Conservation (phyloP, 2,113 vertebrate species). For the Tragelaphus strepsiceros region DNA sequence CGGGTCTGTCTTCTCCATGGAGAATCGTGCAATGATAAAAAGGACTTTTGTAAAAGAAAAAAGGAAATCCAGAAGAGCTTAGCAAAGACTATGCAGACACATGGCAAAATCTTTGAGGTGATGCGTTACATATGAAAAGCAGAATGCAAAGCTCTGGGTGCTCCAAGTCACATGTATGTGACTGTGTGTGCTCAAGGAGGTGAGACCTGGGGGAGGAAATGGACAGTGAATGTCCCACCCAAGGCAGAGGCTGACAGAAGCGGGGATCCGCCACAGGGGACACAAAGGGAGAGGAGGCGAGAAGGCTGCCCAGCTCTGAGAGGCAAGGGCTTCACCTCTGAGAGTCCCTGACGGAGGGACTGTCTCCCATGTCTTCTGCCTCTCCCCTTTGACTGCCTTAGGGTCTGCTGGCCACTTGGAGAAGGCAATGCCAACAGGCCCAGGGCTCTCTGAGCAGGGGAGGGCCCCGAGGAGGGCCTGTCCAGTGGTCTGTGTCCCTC, state of each 20-base stretch:
- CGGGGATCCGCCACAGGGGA: not conserved
- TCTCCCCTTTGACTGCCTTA: not conserved
- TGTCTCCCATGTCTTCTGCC: not conserved
- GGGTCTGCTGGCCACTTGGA: not conserved
- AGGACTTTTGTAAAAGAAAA: not conserved
- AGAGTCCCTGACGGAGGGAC: not conserved
- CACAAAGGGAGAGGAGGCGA: not conserved
- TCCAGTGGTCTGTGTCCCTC: not conserved
- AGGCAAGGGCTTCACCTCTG: not conserved
- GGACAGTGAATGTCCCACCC: not conserved
- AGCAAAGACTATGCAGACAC: not conserved
- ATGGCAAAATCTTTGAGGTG: not conserved
- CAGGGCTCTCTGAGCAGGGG: no score
- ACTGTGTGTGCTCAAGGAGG: not conserved
- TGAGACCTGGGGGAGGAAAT: not conserved
- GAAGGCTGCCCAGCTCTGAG: not conserved
- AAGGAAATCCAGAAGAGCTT: not conserved
- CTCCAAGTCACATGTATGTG: not conserved
- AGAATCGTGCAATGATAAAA: not conserved
- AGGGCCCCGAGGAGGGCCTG: not conserved
- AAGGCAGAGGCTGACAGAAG: not conserved
- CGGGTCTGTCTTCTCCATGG: not conserved
- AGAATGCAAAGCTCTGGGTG: not conserved
- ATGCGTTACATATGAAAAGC: not conserved
- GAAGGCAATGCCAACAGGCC: not conserved